These are phyloP conservation scores for Phenganax subtilis DNA, from an alignment of 92 coral and sea anemone genomes.

Conservation along the genomic window DNA sequence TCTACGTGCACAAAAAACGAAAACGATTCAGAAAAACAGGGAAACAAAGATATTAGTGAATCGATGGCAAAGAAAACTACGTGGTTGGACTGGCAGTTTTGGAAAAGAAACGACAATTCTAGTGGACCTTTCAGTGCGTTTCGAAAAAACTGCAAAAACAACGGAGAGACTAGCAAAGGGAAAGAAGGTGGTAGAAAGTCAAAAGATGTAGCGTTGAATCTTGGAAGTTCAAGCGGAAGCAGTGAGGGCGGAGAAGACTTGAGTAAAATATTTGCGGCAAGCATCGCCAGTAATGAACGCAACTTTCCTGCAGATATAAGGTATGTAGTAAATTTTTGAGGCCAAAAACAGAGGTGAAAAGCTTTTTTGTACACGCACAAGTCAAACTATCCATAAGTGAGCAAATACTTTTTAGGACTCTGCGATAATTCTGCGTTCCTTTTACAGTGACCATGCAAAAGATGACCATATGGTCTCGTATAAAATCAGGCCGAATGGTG, in stretches of 20 bases:
- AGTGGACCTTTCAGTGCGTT: constrained; percentile 26
- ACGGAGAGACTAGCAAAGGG: background rate
- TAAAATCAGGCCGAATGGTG: constrained; percentile 18
- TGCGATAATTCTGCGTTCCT: background rate
- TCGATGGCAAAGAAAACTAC: background rate
- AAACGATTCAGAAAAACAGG: constrained; percentile 3
- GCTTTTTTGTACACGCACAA: background rate
- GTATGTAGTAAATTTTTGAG: background rate
- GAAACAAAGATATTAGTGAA: background rate
- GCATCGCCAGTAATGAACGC: background rate
- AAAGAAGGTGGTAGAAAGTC: background rate
- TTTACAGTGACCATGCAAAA: background rate
- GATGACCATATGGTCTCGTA: constrained; percentile 20
- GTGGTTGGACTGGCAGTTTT: constrained; percentile 39
- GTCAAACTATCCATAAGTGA: background rate
- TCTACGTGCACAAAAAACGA: background rate
- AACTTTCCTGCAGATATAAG: background rate
- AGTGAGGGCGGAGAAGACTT: background rate
- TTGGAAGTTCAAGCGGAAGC: background rate
- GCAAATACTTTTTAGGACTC: background rate
- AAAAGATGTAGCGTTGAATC: background rate
- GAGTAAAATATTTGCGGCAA: background rate
- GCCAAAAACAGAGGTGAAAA: too few species aligned
- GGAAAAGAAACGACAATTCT: constrained; percentile 30
- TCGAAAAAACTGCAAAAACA: constrained; percentile 14